Evolutionary conservation across 2,113 vertebrate genomes (phyloP).

Genomic region (Ctenodactylus gundi): DNA sequence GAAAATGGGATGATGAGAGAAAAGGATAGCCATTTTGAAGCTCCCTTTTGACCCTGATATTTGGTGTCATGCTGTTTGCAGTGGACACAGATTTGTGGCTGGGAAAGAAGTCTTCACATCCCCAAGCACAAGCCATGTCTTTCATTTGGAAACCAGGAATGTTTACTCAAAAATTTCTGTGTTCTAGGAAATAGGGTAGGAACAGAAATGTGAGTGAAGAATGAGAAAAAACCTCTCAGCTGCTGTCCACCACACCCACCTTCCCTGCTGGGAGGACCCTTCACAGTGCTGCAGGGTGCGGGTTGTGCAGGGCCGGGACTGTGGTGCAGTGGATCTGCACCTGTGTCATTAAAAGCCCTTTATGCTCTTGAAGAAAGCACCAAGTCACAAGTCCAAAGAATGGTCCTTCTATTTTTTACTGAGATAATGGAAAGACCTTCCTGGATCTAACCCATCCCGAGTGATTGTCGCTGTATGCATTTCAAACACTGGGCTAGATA

Average conservation of each 20-base stretch:
- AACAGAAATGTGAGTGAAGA: background rate
- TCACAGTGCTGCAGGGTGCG: background rate
- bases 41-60: background rate
- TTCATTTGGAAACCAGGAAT: background rate
- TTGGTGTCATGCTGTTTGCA: background rate
- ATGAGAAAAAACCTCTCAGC: background rate
- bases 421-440: background rate
- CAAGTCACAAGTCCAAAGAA: background rate
- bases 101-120: background rate
- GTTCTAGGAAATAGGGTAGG: background rate
- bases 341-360: background rate
- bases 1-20: background rate
- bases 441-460: background rate
- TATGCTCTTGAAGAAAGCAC: background rate
- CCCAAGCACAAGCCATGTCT: background rate
- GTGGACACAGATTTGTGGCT: background rate
- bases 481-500: background rate
- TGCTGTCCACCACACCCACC: too few species aligned
- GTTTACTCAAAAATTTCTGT: background rate
- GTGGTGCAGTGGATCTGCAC: too few species aligned
- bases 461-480: background rate
- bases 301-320: background rate
- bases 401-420: background rate
- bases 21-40: background rate
- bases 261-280: background rate